Percentiles rank a stretch among this genome's conserved stretches.
Conservation (phyloP, 2,888 invertebrate genomes). For the Xanthorhoe spadicearia region DNA sequence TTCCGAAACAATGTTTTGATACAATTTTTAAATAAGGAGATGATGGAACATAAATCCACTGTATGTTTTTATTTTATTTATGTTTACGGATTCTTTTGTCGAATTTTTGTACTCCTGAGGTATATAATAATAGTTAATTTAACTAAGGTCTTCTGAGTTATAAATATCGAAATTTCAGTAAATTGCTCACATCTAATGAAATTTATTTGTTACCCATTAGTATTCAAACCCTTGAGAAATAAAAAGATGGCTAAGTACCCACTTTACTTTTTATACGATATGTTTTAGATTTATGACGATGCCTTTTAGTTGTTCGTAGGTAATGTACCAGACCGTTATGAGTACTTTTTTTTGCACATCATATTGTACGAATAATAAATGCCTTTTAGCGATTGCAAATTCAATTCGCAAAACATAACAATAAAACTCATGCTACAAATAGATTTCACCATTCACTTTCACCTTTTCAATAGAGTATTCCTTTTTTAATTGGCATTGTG, state of each 20-base stretch:
- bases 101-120: no score
- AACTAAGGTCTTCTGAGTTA: no score
- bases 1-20: conserved; percentile 4
- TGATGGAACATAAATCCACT: no score
- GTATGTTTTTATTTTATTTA: no score
- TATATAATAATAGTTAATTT: no score
- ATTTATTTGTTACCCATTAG: neutral
- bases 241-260: neutral
- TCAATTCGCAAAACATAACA: conserved; percentile 19
- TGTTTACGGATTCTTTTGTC: no score
- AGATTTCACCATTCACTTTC: conserved; percentile 44
- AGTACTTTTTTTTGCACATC: neutral
- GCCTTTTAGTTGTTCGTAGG: no score
- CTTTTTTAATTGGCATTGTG: conserved; percentile 34
- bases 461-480: conserved; percentile 34
- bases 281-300: neutral
- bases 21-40: neutral
- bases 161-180: no score
- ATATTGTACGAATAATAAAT: neutral
- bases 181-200: no score
- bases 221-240: neutral
- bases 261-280: no score
- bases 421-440: conserved; percentile 33
- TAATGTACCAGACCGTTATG: no score
- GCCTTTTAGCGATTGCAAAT: conserved; percentile 14